A percentile compares a stretch with the other conserved stretches of the same genome.
phyloP scores from a whole-genome alignment of 2,113 vertebrate species.

The Calyptomena viridis region DNA sequence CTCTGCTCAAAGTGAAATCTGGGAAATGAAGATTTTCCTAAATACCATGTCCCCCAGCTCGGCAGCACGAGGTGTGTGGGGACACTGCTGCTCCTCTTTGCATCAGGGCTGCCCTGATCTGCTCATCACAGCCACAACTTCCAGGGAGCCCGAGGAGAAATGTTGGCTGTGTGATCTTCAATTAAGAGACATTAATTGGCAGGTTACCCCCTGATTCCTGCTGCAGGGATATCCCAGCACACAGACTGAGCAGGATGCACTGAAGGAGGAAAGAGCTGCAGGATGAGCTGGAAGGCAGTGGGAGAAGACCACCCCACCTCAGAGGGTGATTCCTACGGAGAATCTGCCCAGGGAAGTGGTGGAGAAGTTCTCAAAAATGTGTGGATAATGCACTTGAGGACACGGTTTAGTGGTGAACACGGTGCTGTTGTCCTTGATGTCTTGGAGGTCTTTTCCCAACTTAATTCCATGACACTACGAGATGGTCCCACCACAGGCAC shows the following conservation, averaged over 20 bases:
- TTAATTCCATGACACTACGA: background rate
- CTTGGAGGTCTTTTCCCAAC: background rate
- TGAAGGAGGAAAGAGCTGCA: background rate
- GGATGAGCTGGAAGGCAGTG: background rate
- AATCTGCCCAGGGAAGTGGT: background rate
- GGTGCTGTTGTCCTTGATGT: background rate
- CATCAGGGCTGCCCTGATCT: background rate
- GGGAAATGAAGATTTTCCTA: background rate
- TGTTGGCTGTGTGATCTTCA: background rate
- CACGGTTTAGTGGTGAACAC: background rate
- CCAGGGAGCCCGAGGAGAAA: background rate
- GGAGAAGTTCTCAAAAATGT: background rate
- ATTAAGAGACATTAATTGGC: background rate
- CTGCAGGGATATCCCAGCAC: background rate
- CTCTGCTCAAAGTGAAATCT: background rate
- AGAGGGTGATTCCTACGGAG: background rate
- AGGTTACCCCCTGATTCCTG: background rate
- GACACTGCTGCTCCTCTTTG: background rate
- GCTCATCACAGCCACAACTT: background rate
- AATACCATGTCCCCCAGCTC: background rate
- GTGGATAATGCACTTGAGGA: background rate
- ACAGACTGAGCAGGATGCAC: background rate
- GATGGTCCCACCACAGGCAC: background rate
- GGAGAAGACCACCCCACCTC: background rate
- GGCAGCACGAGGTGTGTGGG: background rate